Conservation (phyloP, 2,888 invertebrate species). For the Calameuta filiformis region DNA sequence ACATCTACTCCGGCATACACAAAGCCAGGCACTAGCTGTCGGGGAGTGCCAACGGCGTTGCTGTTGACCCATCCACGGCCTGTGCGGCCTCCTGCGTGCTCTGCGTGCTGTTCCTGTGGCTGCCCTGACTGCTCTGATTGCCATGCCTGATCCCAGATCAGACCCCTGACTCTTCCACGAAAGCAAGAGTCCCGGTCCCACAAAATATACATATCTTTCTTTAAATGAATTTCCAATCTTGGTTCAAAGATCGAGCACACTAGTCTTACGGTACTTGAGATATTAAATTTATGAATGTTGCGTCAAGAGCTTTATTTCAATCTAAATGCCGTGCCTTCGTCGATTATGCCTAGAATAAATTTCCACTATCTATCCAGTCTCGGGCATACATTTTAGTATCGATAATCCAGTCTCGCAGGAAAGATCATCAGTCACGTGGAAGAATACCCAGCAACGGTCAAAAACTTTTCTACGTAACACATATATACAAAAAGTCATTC, state of each 20-base stretch:
- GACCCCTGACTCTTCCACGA: slow-evolving; percentile 33
- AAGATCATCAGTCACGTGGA: not conserved
- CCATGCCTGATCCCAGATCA: slow-evolving; percentile 27
- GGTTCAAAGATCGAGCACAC: not conserved
- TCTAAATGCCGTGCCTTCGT: not conserved
- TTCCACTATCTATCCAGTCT: not conserved
- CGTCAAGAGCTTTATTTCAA: not conserved
- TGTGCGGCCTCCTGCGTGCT: slow-evolving; percentile 25
- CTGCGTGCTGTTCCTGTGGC: slow-evolving; percentile 18
- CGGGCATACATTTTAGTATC: not conserved
- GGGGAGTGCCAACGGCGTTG: slow-evolving; percentile 64
- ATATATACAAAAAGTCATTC: not conserved
- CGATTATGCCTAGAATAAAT: not conserved
- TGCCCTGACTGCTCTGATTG: slow-evolving; percentile 9
- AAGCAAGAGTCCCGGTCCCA: slow-evolving; percentile 12
- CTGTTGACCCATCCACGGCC: slow-evolving; percentile 61
- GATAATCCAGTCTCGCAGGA: not conserved
- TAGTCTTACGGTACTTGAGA: not conserved
- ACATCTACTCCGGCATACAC: slow-evolving; percentile 31
- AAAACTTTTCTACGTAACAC: not conserved
- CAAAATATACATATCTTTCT: not conserved
- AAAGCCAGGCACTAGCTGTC: slow-evolving; percentile 42
- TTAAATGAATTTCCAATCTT: not conserved
- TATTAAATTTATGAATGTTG: not conserved
- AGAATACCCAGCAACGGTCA: not conserved